Percentiles rank a stretch among this genome's conserved stretches.
Evolutionary conservation across 1,140 invertebrate genomes (phyloP).

Genomic region (Euglossa dilemma): DNA sequence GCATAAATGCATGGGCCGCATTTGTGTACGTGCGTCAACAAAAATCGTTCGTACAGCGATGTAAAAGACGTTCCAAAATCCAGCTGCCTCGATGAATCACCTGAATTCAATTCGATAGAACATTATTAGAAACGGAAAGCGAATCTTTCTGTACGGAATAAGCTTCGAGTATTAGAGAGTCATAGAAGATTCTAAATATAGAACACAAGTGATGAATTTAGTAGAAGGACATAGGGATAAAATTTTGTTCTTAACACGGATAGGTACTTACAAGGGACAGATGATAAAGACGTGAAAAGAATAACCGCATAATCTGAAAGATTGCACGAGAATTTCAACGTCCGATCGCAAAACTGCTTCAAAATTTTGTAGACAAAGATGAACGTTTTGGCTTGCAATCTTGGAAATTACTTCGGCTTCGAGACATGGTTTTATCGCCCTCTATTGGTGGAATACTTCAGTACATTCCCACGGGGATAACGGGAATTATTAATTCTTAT

Average conservation of each 20-base stretch:
- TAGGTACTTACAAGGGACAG: neutral
- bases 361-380: neutral
- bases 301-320: neutral
- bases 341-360: neutral
- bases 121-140: neutral
- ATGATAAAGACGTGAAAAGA: neutral
- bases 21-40: constrained; percentile 17
- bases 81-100: constrained; percentile 10
- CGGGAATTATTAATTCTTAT: too few relatives aligned
- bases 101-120: neutral
- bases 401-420: neutral
- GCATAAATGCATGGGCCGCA: neutral
- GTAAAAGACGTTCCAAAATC: constrained; percentile 1
- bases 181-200: neutral
- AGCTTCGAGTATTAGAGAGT: too few relatives aligned
- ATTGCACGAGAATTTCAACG: neutral
- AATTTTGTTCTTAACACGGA: neutral
- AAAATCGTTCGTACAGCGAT: constrained; percentile 9
- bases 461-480: neutral
- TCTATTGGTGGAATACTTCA: neutral
- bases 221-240: neutral
- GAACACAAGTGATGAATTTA: neutral
- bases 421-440: neutral
- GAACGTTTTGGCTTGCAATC: constrained; percentile 10
- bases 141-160: too few relatives aligned